Evolutionary conservation across 2,113 vertebrate genomes (phyloP), one percentile per base, ranked within the genome.

Genomic region (Rhipidura dahli): DNA sequence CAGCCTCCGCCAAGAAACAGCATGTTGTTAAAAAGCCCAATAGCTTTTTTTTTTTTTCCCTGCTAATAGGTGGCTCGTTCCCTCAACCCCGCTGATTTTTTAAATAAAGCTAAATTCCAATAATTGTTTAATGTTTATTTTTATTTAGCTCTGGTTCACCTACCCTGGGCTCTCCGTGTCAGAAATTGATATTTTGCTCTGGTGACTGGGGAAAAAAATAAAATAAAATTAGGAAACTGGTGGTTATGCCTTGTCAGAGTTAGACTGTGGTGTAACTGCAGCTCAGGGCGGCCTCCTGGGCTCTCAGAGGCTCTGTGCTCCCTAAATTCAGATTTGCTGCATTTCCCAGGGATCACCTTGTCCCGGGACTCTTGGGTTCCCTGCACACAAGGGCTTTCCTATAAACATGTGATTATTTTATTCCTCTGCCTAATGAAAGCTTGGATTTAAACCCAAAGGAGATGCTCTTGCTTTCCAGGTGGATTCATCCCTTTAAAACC

Each of bases 121-220:
- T 98, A 98, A 98, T 98, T 98, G 98, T 98, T 98, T 98, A 98
- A 98, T 98, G 98, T 96, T 98, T 98, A 95, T 97, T 98, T 98
- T 98, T 97, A 95, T 97, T 98, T 98, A 96, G 97, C 97, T 98
- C 97, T 95, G 97, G 96, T 97, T 98, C 98, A 96, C 97, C 97
- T 97, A 89, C 78, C 90, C 94, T 57, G 89, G 54, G 65, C 60
- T 97, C 91, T 92, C 86, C 72, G 50, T 91, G 97, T 90, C 97
- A 97, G 95, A 96, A 98, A 98, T 90, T 98, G 98, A 97, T 97
- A 96, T 96, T 96, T 96, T 87, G 96, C 87, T 95, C 80, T 0
- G 30, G 95, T 85, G 95, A 88, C 95, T 94, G 64, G 51, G 63
- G 10, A 54, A 73, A 35, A 35, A 76, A n/a, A 79, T 40, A 37